phyloP scores from a whole-genome alignment of 2,113 vertebrate genomes.

The Pseudopodoces humilis region DNA sequence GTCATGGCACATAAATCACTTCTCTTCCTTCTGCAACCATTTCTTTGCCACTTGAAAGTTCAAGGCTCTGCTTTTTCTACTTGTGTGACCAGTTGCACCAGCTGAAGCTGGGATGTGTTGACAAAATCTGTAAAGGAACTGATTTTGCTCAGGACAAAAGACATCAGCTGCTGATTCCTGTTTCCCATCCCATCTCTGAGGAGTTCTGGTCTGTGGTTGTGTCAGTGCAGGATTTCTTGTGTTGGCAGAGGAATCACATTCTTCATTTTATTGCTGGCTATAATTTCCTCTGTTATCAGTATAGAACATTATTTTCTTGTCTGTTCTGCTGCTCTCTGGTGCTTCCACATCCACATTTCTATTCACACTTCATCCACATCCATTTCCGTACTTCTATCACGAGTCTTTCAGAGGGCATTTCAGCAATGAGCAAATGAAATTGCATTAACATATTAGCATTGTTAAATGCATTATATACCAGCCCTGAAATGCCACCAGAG shows the following conservation, averaged over 20 bases:
- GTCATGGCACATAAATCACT: not conserved
- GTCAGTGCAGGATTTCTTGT: not conserved
- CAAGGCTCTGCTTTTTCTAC: not conserved
- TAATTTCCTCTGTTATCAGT: not conserved
- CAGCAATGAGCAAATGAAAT: not conserved
- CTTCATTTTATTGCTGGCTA: not conserved
- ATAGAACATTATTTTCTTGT: not conserved
- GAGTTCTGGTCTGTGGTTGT: not conserved
- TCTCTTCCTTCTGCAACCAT: not conserved
- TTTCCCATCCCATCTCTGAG: not conserved
- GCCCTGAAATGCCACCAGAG: not conserved
- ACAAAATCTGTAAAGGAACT: not conserved
- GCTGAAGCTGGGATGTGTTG: not conserved
- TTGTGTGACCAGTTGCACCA: not conserved
- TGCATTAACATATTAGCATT: not conserved
- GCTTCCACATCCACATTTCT: not conserved
- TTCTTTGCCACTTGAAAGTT: not conserved
- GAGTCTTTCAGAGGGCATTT: not conserved
- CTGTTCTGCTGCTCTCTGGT: not conserved
- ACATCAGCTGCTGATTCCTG: not conserved
- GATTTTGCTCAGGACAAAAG: not conserved
- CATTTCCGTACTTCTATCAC: accelerated
- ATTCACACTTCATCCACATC: not conserved
- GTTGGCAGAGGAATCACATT: not conserved
- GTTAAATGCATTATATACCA: not conserved